phyloP scores from a whole-genome alignment of 2,888 invertebrate genomes.

The Eristalis tenax region DNA sequence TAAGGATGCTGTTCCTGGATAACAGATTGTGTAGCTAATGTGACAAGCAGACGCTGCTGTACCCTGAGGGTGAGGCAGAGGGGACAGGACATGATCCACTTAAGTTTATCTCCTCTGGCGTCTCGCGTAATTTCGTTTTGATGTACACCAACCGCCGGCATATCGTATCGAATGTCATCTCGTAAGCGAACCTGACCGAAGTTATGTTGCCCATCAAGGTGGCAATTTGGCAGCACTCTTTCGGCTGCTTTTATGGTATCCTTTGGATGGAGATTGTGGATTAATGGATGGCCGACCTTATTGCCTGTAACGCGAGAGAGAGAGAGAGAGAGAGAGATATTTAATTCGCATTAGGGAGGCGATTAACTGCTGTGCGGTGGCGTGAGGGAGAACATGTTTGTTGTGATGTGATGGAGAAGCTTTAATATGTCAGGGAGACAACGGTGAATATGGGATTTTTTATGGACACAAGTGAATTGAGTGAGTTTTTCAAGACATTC shows the following conservation, averaged over 20 bases:
- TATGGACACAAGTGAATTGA: too few relatives aligned
- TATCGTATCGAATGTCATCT: slow-evolving; percentile 12
- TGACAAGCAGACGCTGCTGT: slow-evolving; percentile 13
- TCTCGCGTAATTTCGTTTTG: slow-evolving; percentile 30
- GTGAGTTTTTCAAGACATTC: too few relatives aligned
- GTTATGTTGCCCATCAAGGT: slow-evolving; percentile 31
- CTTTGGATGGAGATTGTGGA: neutral
- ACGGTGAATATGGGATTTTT: too few relatives aligned
- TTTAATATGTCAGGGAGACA: neutral
- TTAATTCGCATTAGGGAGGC: slow-evolving; percentile 30
- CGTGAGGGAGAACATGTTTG: neutral
- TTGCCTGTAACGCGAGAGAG: too few relatives aligned
- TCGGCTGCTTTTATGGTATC: neutral
- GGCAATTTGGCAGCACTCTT: slow-evolving; percentile 12
- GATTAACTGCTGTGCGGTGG: neutral
- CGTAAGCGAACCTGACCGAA: neutral
- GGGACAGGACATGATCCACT: slow-evolving; percentile 14
- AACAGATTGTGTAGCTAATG: slow-evolving; percentile 35
- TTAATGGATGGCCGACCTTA: neutral
- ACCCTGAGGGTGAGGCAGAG: neutral
- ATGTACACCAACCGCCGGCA: slow-evolving; percentile 13
- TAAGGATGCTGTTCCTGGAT: slow-evolving; percentile 14
- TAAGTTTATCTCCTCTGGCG: neutral
- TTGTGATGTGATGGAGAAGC: too few relatives aligned
- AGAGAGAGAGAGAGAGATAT: slow-evolving; percentile 1